Evolutionary conservation across 1,140 invertebrate genomes (phyloP).

Genomic region (Drepana arcuata): DNA sequence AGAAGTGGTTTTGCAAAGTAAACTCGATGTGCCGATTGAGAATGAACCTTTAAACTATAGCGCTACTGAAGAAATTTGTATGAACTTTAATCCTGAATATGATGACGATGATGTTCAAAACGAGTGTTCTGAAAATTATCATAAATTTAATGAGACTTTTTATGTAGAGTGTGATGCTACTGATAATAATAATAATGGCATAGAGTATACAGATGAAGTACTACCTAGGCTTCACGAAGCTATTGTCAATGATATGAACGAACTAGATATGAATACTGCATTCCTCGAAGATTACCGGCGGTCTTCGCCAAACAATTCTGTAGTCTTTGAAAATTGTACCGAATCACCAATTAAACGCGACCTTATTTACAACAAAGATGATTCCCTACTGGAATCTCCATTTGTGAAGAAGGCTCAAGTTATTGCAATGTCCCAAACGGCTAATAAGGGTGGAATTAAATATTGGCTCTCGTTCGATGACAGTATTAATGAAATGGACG

Average conservation of each 20-base stretch:
- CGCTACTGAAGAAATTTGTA: too few species aligned
- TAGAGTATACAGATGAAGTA: too few species aligned
- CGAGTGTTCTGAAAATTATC: too few species aligned
- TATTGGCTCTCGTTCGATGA: constrained; percentile 67
- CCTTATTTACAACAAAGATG: constrained; percentile 34
- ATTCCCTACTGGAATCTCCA: constrained; percentile 34
- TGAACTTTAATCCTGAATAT: too few species aligned
- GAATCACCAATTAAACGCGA: constrained; percentile 35
- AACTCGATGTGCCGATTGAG: too few species aligned
- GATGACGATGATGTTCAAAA: too few species aligned
- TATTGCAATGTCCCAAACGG: constrained; percentile 54
- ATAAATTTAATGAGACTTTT: too few species aligned
- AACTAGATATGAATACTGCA: constrained; percentile 29
- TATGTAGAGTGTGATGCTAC: too few species aligned
- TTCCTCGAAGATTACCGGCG: constrained; percentile 42
- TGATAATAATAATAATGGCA: too few species aligned
- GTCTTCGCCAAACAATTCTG: constrained; percentile 18
- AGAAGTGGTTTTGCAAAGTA: background rate
- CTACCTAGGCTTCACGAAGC: too few species aligned
- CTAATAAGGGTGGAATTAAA: constrained; percentile 49
- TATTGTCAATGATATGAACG: background rate
- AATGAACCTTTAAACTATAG: too few species aligned
- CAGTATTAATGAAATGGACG: constrained; percentile 8
- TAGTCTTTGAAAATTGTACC: constrained; percentile 27
- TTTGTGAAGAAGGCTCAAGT: constrained; percentile 40